These are phyloP conservation scores for Carposina sasakii DNA, from an alignment of 1,140 invertebrate genomes.

Conservation along the genomic window DNA sequence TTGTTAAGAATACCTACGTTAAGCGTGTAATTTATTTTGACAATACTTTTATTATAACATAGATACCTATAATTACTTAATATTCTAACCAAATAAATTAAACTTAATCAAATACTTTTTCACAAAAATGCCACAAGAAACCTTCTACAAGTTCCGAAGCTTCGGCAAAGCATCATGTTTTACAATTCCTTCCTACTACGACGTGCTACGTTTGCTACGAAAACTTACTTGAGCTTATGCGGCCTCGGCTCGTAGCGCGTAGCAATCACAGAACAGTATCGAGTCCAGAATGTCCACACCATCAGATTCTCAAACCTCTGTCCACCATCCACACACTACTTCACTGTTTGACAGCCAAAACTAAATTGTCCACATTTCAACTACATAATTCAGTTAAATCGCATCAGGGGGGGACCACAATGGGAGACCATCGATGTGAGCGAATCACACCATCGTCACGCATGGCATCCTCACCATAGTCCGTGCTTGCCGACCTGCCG, in stretches of 20 bases:
- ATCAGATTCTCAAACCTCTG: too few species aligned
- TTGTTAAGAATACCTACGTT: too few species aligned
- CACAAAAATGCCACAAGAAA: too few species aligned
- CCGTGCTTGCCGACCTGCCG: slow-evolving; percentile 36
- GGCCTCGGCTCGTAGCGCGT: slow-evolving; percentile 35
- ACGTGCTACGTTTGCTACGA: slow-evolving; percentile 8
- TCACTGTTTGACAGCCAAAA: slow-evolving; percentile 53
- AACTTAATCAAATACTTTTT: too few species aligned
- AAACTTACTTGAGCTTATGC: slow-evolving; percentile 48
- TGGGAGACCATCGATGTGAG: slow-evolving; percentile 60
- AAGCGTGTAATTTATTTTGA: too few species aligned
- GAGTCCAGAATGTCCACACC: slow-evolving; percentile 32
- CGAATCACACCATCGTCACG: slow-evolving; percentile 64
- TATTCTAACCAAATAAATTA: too few species aligned
- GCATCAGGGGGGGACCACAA: slow-evolving; percentile 66
- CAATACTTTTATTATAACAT: too few species aligned
- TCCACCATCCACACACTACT: slow-evolving; percentile 30
- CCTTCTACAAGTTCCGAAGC: too few species aligned
- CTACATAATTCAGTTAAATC: slow-evolving; percentile 69
- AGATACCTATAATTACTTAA: too few species aligned
- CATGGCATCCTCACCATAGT: slow-evolving; percentile 62
- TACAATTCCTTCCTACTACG: too few species aligned
- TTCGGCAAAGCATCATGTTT: too few species aligned
- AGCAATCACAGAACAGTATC: slow-evolving; percentile 35
- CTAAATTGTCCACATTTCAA: slow-evolving; percentile 59